Evolutionary conservation across 1,140 invertebrate species (phyloP), one percentile per base, ranked within the genome.

Genomic region (Wasmannia auropunctata): DNA sequence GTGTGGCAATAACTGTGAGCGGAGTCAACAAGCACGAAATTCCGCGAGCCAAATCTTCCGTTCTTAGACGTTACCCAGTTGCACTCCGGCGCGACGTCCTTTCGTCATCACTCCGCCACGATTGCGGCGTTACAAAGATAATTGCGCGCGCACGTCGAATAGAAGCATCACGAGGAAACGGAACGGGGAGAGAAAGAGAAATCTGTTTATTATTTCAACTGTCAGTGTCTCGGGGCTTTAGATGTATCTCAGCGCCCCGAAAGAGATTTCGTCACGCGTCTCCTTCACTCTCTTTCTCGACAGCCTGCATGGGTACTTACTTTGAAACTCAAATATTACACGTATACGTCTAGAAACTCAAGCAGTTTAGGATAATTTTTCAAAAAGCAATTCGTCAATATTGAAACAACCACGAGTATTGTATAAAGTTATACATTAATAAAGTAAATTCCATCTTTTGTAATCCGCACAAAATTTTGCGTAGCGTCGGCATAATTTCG

Each of bases 1-100:
- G 43, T 62, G 56, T 79, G 43, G 43, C 43, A 79, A 77, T 85
- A 51, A 63, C 40, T 51, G 46, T 19, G 25, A 72, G 43, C 31
- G 28, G 58, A 62, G 37, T 77, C 49, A 77, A 85, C 46, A n/a
- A 62, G 56, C 69, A 40, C 74, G 34, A 85, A 84, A 85, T 85
- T 85, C 60, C 72, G 16, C 72, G 43, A 46, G 31, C 74, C 40
- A 72, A 72, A 74, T 51, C 76, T 79, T 79, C 60, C 67, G 65
- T 37, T n/a, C 67, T 43, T 43, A 40, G 34, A 72, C 72, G 31
- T 54, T 62, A 31, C 25, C 34, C 40, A 40, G 37, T 77, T 46
- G 75, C 75, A 60, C 56, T 16, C 6, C 28, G 49, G n/a, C 51
- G 49, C 22, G 16, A 31, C 22, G 49, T 79, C 22, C 76, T 67